Evolutionary conservation across 2,888 invertebrate species (phyloP).

Genomic region (Junonia oenone): DNA sequence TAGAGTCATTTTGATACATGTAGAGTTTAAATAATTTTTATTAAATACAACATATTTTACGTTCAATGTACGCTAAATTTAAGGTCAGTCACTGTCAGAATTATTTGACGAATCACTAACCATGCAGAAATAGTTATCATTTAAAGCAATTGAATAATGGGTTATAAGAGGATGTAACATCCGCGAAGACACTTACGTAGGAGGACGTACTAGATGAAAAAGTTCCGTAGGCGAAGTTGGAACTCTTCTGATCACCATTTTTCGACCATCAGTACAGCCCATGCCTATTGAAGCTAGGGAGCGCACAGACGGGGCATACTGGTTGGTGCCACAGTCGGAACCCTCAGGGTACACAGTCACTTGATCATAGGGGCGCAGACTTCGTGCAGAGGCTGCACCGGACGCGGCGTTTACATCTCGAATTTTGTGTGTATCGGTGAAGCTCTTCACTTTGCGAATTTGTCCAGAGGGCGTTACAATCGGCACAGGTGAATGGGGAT

Average conservation of each 20-base stretch:
- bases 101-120: slow-evolving; percentile 2
- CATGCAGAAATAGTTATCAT: slow-evolving; percentile 31
- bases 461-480: slow-evolving; percentile 68
- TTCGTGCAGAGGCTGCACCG: slow-evolving; percentile 69
- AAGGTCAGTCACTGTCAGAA: neutral
- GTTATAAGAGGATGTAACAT: slow-evolving; percentile 60
- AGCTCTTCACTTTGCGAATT: slow-evolving; percentile 76
- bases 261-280: slow-evolving; percentile 93
- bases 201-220: slow-evolving; percentile 91
- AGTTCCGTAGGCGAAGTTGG: slow-evolving; percentile 92
- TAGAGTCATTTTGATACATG: neutral
- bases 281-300: slow-evolving; percentile 92
- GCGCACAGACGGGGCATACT: slow-evolving; percentile 86
- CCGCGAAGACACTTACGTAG: slow-evolving; percentile 83
- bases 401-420: slow-evolving; percentile 67
- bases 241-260: slow-evolving; percentile 90
- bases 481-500: slow-evolving; percentile 51
- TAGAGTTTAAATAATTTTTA: neutral
- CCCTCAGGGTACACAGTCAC: slow-evolving; percentile 74
- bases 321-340: slow-evolving; percentile 80
- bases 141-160: slow-evolving; percentile 71
- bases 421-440: slow-evolving; percentile 70
- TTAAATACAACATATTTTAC: neutral
- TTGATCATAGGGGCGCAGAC: slow-evolving; percentile 71
- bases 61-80: neutral